These are phyloP conservation scores for Threskiornis aethiopicus DNA, from an alignment of 2,797 vertebrate species.

Conservation along the genomic window DNA sequence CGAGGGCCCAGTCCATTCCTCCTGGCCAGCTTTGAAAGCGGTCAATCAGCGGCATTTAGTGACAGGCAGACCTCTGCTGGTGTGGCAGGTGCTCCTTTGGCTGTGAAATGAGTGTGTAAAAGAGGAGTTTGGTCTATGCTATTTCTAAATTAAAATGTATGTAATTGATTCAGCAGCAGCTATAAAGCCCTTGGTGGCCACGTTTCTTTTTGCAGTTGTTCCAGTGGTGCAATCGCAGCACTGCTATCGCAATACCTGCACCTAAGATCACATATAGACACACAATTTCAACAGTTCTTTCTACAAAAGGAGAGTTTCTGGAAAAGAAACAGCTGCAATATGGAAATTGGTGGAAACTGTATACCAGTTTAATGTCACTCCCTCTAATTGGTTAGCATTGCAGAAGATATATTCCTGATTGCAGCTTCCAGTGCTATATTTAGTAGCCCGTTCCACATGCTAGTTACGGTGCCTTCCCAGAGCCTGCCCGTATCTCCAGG, in stretches of 20 bases:
- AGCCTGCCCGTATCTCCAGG: not conserved
- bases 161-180: not conserved
- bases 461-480: not conserved
- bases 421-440: not conserved
- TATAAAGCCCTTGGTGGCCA: not conserved
- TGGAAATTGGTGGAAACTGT: not conserved
- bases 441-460: not conserved
- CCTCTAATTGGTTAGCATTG: not conserved
- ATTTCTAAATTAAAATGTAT: not conserved
- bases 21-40: not conserved
- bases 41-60: not conserved
- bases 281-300: not conserved
- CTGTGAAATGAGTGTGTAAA: not conserved
- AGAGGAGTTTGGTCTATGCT: not conserved
- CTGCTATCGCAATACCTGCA: fast-evolving
- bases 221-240: not conserved
- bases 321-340: not conserved
- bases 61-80: not conserved
- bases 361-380: not conserved
- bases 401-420: not conserved
- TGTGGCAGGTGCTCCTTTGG: not conserved
- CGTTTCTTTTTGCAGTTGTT: not conserved
- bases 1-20: not conserved
- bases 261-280: not conserved
- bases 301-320: not conserved